phyloP scores from a whole-genome alignment of 2,797 vertebrate genomes.

The Brotula barbata region DNA sequence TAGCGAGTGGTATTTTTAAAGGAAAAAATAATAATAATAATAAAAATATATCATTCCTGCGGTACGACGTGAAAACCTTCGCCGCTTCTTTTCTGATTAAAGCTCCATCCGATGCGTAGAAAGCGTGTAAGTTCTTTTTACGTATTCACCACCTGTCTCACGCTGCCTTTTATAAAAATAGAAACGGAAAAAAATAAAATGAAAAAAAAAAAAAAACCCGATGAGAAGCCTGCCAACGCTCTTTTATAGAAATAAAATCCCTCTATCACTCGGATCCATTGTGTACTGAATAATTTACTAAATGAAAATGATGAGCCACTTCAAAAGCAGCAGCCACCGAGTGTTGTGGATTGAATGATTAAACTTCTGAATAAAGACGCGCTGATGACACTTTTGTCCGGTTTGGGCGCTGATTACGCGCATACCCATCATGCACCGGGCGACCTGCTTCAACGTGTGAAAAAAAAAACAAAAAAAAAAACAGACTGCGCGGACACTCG shows the following conservation, averaged over 20 bases:
- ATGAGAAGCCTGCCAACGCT: conserved; percentile 29
- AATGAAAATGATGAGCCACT: conserved; percentile 49
- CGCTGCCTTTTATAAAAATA: conserved; percentile 22
- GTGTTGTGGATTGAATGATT: conserved; percentile 26
- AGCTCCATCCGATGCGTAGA: too few relatives aligned
- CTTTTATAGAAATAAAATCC: neutral
- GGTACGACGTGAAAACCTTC: too few relatives aligned
- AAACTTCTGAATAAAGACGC: conserved; percentile 34
- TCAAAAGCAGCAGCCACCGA: conserved; percentile 16
- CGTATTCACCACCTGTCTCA: too few relatives aligned
- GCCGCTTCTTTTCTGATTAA: too few relatives aligned
- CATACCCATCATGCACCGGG: too few relatives aligned
- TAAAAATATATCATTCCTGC: too few relatives aligned
- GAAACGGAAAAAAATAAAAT: too few relatives aligned
- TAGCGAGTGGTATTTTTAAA: conserved; percentile 34
- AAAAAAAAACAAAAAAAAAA: too few relatives aligned
- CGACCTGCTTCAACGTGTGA: too few relatives aligned
- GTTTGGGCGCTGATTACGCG: neutral
- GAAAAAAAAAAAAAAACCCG: too few relatives aligned
- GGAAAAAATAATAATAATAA: conserved; percentile 18
- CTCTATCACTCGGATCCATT: conserved; percentile 41
- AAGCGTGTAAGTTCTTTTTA: too few relatives aligned
- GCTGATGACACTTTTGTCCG: conserved; percentile 7
- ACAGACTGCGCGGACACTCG: too few relatives aligned
- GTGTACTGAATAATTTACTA: conserved; percentile 57